Base-by-base conservation (phyloP, 2,113 vertebrate genomes). In the Cyprinodon brontotheroides region DNA sequence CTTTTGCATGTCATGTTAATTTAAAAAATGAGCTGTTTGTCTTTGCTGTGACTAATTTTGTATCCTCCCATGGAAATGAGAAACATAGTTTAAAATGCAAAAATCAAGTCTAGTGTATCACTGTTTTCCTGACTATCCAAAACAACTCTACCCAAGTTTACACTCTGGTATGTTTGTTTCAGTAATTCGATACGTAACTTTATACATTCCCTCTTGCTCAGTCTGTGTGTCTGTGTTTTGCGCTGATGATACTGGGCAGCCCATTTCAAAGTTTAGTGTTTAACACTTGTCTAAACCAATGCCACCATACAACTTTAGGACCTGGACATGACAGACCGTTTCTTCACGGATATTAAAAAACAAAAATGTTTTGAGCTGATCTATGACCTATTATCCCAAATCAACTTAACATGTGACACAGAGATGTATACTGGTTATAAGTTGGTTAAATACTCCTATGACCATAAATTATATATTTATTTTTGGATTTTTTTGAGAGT, bases 241-340 rank as follows among this genome's bases (percentile, higher is more conserved):
- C 66, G 48, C 82, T 88, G 80, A 88, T 91, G 89, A 86, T 89
- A 88, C 88, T 86, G 87, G 86, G 74, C 84, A 87, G 67, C 86
- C 90, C 93, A 89, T 72, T 87, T 79, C 86, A 90, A 89, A 82
- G 83, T 88, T 91, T 86, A 74, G 85, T 74, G 78, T 92, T 90
- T 89, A 89, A 87, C 68, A 81, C 87, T 86, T 88, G 86, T 91
- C 87, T 89, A 72, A 85, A 84, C 68, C 72, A 66, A 86, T 87
- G 82, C 78, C 81, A 68, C 79, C 70, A 78, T 87, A 91, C 86
- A 88, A 86, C 84, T 78, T 70, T 61, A 61, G 69, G 82, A 88
- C 78, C 62, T 50, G 77, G 82, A 82, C 74, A 57, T 85, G 84
- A 80, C 82, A 82, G 74, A 79, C 61, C 29, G 69, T 84, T 80